Evolutionary conservation across 1,140 invertebrate species (phyloP).

Genomic region (Formica selysi): DNA sequence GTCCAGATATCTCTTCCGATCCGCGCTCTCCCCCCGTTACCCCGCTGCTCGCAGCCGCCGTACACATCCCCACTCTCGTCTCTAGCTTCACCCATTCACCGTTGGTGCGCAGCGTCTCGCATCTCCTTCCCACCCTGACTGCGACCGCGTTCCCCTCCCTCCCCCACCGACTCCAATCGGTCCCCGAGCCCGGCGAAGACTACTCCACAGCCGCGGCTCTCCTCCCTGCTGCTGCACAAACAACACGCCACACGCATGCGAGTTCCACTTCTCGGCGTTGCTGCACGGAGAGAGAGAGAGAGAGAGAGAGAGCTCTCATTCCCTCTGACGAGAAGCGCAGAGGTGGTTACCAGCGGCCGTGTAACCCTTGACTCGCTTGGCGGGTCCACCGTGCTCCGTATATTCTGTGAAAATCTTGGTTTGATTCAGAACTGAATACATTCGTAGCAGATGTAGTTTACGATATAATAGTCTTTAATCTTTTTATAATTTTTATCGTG

Average conservation of each 20-base stretch:
- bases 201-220: constrained; percentile 31
- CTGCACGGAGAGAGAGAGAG: background rate
- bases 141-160: background rate
- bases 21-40: background rate
- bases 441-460: background rate
- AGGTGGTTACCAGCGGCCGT: background rate
- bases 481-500: background rate
- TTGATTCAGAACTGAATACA: background rate
- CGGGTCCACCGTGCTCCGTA: background rate
- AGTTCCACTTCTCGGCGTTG: constrained; percentile 41
- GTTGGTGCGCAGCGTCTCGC: constrained; percentile 50
- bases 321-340: constrained; percentile 13
- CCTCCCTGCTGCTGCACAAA: constrained; percentile 35
- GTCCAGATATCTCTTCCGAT: constrained; percentile 62
- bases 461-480: no score
- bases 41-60: constrained; percentile 8
- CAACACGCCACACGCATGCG: constrained; percentile 52
- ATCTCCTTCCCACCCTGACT: constrained; percentile 46
- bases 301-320: constrained; percentile 26
- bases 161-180: background rate
- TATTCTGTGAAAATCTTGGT: background rate
- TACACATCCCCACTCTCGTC: constrained; percentile 32
- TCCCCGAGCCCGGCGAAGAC: constrained; percentile 10
- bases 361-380: constrained; percentile 15
- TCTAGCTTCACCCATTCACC: constrained; percentile 59